These are phyloP conservation scores for Agrotis exclamationis DNA, from an alignment of 2,888 invertebrate species.

Conservation along the genomic window DNA sequence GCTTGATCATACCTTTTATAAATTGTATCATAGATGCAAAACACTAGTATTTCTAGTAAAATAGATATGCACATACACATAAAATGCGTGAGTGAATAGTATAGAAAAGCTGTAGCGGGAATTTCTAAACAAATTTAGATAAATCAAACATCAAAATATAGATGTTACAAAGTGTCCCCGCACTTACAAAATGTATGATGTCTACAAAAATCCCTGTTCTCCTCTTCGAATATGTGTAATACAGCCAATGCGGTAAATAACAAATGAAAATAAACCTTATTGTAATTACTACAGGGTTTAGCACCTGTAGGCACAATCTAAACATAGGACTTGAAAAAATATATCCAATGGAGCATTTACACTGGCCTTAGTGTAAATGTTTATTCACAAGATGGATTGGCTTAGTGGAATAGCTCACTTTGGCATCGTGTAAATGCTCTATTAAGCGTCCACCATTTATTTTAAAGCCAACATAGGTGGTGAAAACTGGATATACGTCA, in stretches of 20 bases:
- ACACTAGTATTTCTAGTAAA: slow-evolving; percentile 1
- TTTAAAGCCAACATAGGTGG: not conserved
- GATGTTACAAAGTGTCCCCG: slow-evolving; percentile 25
- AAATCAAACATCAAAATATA: not conserved
- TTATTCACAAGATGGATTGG: too few relatives aligned
- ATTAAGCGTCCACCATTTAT: too few relatives aligned
- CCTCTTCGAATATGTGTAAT: not conserved
- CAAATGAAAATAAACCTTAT: slow-evolving; percentile 20
- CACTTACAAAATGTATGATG: not conserved
- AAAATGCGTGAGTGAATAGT: slow-evolving; percentile 8
- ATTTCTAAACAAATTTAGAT: not conserved
- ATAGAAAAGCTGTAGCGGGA: not conserved
- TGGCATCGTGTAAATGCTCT: too few relatives aligned
- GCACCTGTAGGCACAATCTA: slow-evolving; percentile 24
- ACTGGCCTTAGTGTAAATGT: too few relatives aligned
- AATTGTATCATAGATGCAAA: slow-evolving; percentile 14
- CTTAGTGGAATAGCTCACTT: too few relatives aligned
- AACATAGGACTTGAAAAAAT: not conserved
- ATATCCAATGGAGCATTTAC: too few relatives aligned
- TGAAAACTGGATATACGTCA: not conserved
- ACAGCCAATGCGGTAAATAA: slow-evolving; percentile 3
- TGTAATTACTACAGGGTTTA: slow-evolving; percentile 12
- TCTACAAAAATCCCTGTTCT: not conserved
- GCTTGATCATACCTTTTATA: not conserved
- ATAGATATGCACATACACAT: slow-evolving; percentile 24